A percentile compares a stretch with the other conserved stretches of the same genome.
Conservation (phyloP, 2,113 vertebrate genomes). For the Martes martes region DNA sequence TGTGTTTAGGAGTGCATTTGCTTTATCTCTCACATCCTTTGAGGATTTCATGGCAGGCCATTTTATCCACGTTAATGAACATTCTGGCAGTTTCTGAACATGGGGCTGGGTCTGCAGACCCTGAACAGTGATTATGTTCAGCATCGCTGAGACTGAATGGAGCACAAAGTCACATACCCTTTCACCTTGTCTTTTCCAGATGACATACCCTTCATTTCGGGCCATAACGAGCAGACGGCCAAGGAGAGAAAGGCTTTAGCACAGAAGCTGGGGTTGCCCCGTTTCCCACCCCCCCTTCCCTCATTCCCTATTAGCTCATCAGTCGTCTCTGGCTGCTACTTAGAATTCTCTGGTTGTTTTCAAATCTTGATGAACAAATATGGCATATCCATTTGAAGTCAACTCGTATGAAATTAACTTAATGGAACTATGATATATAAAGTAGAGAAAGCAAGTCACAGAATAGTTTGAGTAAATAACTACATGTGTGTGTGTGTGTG, state of each 20-base stretch:
- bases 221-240: neutral
- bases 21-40: constrained; percentile 68
- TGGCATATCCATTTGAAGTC: neutral
- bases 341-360: neutral
- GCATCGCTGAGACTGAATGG: neutral
- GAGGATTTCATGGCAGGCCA: constrained; percentile 60
- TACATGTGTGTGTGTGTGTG: neutral
- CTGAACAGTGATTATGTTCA: neutral
- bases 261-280: neutral
- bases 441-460: neutral
- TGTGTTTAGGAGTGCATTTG: constrained; percentile 66
- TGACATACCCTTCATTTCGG: neutral
- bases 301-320: neutral
- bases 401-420: neutral
- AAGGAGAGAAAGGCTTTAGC: neutral
- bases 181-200: neutral
- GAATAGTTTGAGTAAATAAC: neutral
- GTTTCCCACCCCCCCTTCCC: neutral
- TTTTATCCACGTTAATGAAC: constrained; percentile 60
- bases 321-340: neutral
- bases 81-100: constrained; percentile 26
- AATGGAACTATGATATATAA: neutral
- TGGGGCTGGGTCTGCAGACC: neutral
- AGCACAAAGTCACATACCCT: neutral
- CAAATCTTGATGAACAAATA: neutral